A percentile compares a stretch with the other conserved stretches of the same genome.
Conservation (phyloP, 2,888 invertebrate genomes). For the Napeogenes sylphis region DNA sequence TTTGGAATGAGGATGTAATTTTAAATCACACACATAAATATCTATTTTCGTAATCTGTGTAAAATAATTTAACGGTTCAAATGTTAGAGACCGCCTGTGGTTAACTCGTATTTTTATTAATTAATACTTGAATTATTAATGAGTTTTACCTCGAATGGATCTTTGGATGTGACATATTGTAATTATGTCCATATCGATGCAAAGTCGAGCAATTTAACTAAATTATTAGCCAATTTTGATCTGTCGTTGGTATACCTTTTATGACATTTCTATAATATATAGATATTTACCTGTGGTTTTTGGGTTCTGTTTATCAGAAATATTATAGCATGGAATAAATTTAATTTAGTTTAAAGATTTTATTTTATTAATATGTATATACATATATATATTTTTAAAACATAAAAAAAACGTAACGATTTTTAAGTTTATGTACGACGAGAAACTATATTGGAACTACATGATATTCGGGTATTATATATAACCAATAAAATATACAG, state of each 20-base stretch:
- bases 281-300: no score
- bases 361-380: no score
- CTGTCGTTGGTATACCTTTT: neutral
- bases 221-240: constrained; percentile 4
- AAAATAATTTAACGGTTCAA: constrained; percentile 27
- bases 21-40: constrained; percentile 20
- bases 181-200: constrained; percentile 8
- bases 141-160: constrained; percentile 18
- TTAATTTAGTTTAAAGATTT: no score
- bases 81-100: constrained; percentile 28
- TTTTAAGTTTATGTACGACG: no score
- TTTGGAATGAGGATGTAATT: constrained; percentile 4
- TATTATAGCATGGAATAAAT: no score
- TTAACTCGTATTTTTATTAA: constrained; percentile 25
- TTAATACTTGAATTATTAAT: constrained; percentile 31
- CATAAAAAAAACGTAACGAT: no score
- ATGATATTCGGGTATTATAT: no score
- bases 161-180: constrained; percentile 7
- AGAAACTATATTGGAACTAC: no score
- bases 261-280: no score
- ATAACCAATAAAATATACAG: no score
- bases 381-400: no score
- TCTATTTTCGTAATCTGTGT: constrained; percentile 31
- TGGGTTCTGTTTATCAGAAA: no score
- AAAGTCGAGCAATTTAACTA: constrained; percentile 10